Percentiles rank a stretch among this genome's conserved stretches.
Conservation (phyloP, 1,140 invertebrate species). For the Limonius californicus region DNA sequence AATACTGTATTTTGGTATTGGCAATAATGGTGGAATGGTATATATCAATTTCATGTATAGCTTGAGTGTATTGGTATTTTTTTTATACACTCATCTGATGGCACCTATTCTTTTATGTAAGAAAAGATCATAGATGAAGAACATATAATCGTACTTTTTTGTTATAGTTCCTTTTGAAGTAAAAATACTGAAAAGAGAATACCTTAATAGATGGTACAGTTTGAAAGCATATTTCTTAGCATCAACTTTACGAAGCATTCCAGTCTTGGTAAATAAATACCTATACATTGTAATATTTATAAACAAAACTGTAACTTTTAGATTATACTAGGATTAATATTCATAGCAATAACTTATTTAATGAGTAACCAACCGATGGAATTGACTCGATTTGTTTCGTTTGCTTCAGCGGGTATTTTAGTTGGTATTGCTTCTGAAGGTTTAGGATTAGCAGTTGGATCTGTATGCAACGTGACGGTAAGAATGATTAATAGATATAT, state of each 20-base stretch:
- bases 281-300: no score
- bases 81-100: constrained; percentile 62
- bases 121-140: constrained; percentile 30
- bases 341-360: constrained; percentile 43
- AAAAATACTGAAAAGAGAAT: constrained; percentile 78
- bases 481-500: neutral
- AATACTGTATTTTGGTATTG: constrained; percentile 53
- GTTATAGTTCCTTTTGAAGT: constrained; percentile 82
- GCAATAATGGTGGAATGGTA: constrained; percentile 53
- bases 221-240: constrained; percentile 86
- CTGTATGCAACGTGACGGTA: constrained; percentile 46
- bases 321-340: constrained; percentile 44
- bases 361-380: constrained; percentile 48
- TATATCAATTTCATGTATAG: constrained; percentile 58
- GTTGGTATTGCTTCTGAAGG: constrained; percentile 47
- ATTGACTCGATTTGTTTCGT: constrained; percentile 41
- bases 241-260: constrained; percentile 68
- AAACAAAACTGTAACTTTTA: constrained; percentile 30
- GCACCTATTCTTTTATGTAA: constrained; percentile 58
- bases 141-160: no score
- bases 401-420: constrained; percentile 35
- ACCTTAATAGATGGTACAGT: constrained; percentile 92
- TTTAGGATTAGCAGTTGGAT: constrained; percentile 48
- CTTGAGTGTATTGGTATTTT: constrained; percentile 55
- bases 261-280: constrained; percentile 56